phyloP scores from a whole-genome alignment of 2,797 vertebrate genomes.

The Mus minutoides region DNA sequence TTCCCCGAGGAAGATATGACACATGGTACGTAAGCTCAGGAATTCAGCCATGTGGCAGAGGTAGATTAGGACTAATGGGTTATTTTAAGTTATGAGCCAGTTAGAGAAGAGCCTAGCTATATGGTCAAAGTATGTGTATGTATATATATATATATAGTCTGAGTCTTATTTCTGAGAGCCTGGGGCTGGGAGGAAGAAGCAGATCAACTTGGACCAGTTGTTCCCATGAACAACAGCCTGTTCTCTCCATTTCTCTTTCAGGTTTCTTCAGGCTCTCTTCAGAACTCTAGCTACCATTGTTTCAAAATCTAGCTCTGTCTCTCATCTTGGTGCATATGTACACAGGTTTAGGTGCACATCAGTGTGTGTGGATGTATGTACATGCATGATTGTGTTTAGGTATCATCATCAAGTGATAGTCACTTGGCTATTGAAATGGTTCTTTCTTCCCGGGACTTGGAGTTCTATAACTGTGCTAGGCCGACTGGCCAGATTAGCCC shows the following conservation, averaged over 20 bases:
- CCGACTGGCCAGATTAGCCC: not conserved
- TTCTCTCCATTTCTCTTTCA: not conserved
- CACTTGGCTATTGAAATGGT: not conserved
- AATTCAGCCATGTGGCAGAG: not conserved
- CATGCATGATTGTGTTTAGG: not conserved
- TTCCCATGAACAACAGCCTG: constrained; percentile 1
- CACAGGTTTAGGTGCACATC: too few relatives aligned
- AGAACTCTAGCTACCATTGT: not conserved
- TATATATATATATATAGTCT: not conserved
- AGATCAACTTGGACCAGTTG: not conserved
- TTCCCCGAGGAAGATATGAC: not conserved
- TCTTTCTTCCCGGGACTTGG: not conserved
- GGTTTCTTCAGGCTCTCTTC: not conserved
- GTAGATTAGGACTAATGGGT: not conserved
- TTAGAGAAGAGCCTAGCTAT: not conserved
- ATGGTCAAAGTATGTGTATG: not conserved
- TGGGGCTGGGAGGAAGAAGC: not conserved
- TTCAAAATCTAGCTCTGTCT: not conserved
- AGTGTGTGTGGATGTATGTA: not conserved
- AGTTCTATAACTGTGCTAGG: not conserved
- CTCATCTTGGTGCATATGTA: not conserved
- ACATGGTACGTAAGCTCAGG: not conserved
- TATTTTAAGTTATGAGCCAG: not conserved
- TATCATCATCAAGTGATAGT: not conserved
- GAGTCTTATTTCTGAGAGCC: not conserved